Percentiles rank a stretch among this genome's conserved stretches.
phyloP scores from a whole-genome alignment of 2,113 vertebrate genomes.

The Pseudorhombus dupliciocellatus region DNA sequence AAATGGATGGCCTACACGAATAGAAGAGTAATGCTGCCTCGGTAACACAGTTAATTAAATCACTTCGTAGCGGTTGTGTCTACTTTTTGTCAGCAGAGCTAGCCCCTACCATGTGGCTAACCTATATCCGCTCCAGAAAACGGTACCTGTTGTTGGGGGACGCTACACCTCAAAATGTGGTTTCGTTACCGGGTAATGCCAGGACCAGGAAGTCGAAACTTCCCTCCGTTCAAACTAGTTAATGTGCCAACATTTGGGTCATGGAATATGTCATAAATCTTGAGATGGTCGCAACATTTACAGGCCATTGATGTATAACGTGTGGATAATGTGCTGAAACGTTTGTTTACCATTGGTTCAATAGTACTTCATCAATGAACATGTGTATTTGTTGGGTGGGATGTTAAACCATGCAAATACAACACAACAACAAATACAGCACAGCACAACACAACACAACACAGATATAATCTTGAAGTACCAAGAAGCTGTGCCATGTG shows the following conservation, averaged over 20 bases:
- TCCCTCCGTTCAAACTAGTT: background rate
- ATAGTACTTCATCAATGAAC: background rate
- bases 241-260: background rate
- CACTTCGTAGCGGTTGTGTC: background rate
- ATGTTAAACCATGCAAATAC: conserved; percentile 2
- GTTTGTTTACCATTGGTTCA: background rate
- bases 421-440: background rate
- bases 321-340: no score
- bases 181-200: background rate
- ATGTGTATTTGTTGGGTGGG: background rate
- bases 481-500: background rate
- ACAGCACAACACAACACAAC: background rate
- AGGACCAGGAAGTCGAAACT: background rate
- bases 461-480: background rate
- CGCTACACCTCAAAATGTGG: background rate
- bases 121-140: conserved; percentile 6
- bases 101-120: conserved; percentile 5
- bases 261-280: background rate
- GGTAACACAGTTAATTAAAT: background rate
- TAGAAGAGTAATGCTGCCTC: background rate
- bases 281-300: no score
- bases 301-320: no score
- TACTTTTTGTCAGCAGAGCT: background rate
- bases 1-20: conserved; percentile 30
- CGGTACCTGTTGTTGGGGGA: conserved; percentile 37